Conservation (phyloP, 2,113 vertebrate genomes). For the Numida meleagris region DNA sequence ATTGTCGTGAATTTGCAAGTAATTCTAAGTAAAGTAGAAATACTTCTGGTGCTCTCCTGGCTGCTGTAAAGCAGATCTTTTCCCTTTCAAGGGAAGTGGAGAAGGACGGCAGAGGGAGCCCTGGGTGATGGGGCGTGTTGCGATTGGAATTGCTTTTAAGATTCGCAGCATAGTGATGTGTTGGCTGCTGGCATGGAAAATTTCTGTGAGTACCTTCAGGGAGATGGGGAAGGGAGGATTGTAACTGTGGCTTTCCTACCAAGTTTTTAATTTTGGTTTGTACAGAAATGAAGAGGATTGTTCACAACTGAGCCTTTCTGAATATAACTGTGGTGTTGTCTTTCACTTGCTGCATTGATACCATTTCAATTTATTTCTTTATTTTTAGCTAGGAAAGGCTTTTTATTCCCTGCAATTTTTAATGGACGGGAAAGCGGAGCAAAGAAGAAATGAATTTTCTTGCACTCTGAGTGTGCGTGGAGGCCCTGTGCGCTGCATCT, state of each 20-base stretch:
- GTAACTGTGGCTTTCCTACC: slow-evolving; percentile 30
- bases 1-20: not conserved
- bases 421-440: not conserved
- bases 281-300: slow-evolving; percentile 39
- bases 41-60: not conserved
- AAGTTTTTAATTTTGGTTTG: slow-evolving; percentile 28
- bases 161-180: not conserved
- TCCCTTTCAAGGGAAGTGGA: not conserved
- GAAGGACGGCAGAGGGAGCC: not conserved
- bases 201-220: not conserved
- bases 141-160: not conserved
- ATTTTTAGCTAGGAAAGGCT: not conserved
- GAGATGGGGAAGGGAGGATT: not conserved
- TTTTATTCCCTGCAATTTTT: not conserved
- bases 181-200: slow-evolving; percentile 10
- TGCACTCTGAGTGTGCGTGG: not conserved
- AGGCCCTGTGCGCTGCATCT: not conserved
- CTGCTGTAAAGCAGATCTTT: not conserved
- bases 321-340: slow-evolving; percentile 26
- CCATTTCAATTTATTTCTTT: not conserved
- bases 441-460: not conserved
- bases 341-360: not conserved
- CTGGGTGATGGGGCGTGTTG: not conserved
- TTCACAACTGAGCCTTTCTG: not conserved
- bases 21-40: not conserved